Conservation (phyloP, 2,888 invertebrate species). For the Teleiodes luculella region DNA sequence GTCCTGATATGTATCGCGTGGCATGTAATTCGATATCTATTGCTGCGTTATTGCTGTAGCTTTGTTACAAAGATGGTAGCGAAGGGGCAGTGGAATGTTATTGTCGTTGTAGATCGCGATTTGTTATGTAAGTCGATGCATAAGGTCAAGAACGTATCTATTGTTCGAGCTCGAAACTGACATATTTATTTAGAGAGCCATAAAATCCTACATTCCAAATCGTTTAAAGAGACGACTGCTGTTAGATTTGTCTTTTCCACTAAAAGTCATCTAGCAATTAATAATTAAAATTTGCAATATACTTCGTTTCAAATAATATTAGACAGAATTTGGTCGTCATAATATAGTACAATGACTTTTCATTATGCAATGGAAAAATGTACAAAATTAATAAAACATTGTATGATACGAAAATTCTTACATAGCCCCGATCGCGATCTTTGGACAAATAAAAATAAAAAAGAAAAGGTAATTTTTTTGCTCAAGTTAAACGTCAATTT, state of each 20-base stretch:
- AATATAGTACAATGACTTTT: too few relatives aligned
- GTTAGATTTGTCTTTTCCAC: background rate
- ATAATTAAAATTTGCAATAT: too few relatives aligned
- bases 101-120: background rate
- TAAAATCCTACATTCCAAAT: background rate
- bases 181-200: conserved; percentile 4
- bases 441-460: too few relatives aligned
- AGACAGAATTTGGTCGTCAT: too few relatives aligned
- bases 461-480: background rate
- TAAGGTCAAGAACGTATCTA: conserved; percentile 3
- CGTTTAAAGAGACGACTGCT: background rate
- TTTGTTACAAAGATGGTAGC: background rate
- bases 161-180: background rate
- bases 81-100: background rate
- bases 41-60: background rate
- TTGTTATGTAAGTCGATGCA: background rate
- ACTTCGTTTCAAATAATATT: too few relatives aligned
- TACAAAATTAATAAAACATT: too few relatives aligned
- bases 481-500: background rate
- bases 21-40: background rate
- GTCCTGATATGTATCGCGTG: background rate
- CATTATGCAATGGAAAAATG: too few relatives aligned
- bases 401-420: too few relatives aligned
- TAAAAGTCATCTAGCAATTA: too few relatives aligned
- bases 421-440: too few relatives aligned